Evolutionary conservation across 2,113 vertebrate genomes (phyloP), one percentile per base, ranked within the genome.

Genomic region (Athene cunicularia): DNA sequence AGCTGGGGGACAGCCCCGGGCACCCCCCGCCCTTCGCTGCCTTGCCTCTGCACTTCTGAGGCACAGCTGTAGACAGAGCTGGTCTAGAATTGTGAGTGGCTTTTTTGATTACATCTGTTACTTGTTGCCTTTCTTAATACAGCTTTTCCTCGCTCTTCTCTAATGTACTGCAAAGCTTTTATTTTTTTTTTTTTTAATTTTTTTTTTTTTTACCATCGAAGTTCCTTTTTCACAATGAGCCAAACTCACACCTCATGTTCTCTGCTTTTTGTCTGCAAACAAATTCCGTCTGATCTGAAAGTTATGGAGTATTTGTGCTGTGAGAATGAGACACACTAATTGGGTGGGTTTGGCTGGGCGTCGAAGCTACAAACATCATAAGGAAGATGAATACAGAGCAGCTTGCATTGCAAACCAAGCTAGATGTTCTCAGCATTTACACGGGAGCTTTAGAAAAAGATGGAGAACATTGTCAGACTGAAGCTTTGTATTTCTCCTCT

Each of bases 1-100:
- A 11, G 33, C 14, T 41, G 1, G 4, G 47, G 30, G 9, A 4
- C 43, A 33, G 24, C 59, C 53, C 14, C 0, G 3, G 32, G 50
- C 22, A 47, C 19, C 19, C 20, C 13, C 60, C 22, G 30, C 49
- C 28, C 73, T 59, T 39, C 14, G 14, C 16, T 80, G 58, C 22
- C 67, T 43, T 32, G 26, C 33, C 39, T 52, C 45, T 20, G 43
- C 5, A 4, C 59, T 77, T 62, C 22, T 50, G 66, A 59, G 47
- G 43, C 37, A 28, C 23, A 70, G 55, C 73, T 76, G n/a, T 6
- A 71, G 76, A 12, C 6, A 14, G 30, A 39, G 19, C 49, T 35
- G 20, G 12, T 56, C 21, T 32, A 23, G 64, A 85, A 71, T 5
- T 26, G 32, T 8, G 27, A 80, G 45, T 45, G 59, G 27, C 12